Base-by-base conservation (phyloP, 2,888 invertebrate species). In the Tubiluchus corallicola region DNA sequence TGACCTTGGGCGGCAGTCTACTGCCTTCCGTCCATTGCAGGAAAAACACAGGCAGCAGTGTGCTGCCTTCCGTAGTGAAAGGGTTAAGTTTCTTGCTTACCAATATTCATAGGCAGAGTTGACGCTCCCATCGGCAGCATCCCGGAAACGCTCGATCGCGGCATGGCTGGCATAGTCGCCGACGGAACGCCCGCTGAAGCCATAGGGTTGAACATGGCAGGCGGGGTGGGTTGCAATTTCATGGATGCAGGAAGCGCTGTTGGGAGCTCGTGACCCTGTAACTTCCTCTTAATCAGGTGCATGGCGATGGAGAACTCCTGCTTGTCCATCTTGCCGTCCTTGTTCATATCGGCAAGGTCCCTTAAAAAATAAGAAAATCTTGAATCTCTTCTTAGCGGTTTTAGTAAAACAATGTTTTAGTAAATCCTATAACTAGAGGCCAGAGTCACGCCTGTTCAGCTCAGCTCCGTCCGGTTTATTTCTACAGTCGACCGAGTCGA, bases 261-360 rank as follows among this genome's bases (percentile, higher is more conserved):
- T 0, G 96, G 96, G 43, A 96, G 72, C 60, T 92, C 88, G 56
- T 82, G 76, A 2, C 90, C 88, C 44, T 87, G 78, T 13, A 98
- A 69, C 66, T 90, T 92, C 49, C 92, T 71, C 59, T 83, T 87
- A 45, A 92, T 90, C 39, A 98, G 68, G 63, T 90, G 88, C 84
- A 96, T 84, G 0, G 98, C 94, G 45, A 98, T 70, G 5, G 94
- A 88, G 61, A 98, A 98, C 68, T 98, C 98, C 57, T 94, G 90
- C 56, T 84, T 84, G 17, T 90, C 83, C 4, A 98, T 69, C 44
- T 84, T 78, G 1, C 98, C 98, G 62, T 98, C 96, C 1, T 77
- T 74, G 64, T 94, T 92, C 61, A 92, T 74, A 63, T 96, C 96
- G 0, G 94, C 75, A 17, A 96, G 66, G 2, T 79, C 77, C 88